These are phyloP conservation scores for Emys orbicularis DNA, from an alignment of 2,797 vertebrate species.

Conservation along the genomic window DNA sequence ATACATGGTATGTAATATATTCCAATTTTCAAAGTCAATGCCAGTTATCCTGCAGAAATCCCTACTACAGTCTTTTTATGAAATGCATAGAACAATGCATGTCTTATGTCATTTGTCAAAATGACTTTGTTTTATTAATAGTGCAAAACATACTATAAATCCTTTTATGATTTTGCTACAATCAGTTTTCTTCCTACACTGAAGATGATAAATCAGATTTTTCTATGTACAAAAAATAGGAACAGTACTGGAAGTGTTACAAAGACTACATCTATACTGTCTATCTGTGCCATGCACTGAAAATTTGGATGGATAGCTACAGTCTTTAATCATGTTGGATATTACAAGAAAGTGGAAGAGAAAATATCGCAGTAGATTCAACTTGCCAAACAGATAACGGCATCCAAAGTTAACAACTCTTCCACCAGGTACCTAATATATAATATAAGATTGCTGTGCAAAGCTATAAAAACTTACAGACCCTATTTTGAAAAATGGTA, in stretches of 20 bases:
- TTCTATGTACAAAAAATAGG: slow-evolving; percentile 14
- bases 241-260: neutral
- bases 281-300: neutral
- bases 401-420: slow-evolving; percentile 49
- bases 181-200: slow-evolving; percentile 3
- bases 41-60: slow-evolving; percentile 67
- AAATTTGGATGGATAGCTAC: neutral
- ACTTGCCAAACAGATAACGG: slow-evolving; percentile 9
- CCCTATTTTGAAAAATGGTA: slow-evolving; percentile 40
- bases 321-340: slow-evolving; percentile 29
- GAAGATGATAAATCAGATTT: slow-evolving; percentile 22
- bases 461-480: slow-evolving; percentile 44
- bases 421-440: slow-evolving; percentile 14
- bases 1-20: neutral
- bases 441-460: slow-evolving; percentile 22
- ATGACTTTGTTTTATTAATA: slow-evolving; percentile 42
- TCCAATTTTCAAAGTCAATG: slow-evolving; percentile 34
- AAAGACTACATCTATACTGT: neutral
- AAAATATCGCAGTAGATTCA: slow-evolving; percentile 5
- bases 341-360: slow-evolving; percentile 4
- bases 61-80: neutral
- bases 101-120: slow-evolving; percentile 48
- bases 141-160: slow-evolving; percentile 21
- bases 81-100: slow-evolving; percentile 46
- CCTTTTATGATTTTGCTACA: slow-evolving; percentile 31